A percentile compares a stretch with the other conserved stretches of the same genome.
These are phyloP conservation scores for Halcyon chelicuti DNA, from an alignment of 2,797 vertebrate species.

Conservation along the genomic window DNA sequence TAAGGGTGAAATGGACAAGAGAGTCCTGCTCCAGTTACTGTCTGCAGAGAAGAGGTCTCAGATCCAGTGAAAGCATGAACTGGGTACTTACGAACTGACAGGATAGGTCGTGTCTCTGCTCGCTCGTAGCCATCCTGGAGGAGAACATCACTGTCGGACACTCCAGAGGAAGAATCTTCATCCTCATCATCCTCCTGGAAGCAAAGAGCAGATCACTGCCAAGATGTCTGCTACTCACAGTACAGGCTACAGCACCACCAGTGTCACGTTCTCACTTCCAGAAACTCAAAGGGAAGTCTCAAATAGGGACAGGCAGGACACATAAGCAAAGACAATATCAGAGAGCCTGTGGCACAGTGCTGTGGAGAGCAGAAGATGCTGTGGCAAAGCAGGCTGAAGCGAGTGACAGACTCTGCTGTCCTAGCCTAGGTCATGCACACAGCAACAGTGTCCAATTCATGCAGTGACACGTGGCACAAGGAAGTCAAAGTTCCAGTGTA, in stretches of 20 bases:
- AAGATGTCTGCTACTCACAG: neutral
- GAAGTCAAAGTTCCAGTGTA: neutral
- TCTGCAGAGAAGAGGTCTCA: neutral
- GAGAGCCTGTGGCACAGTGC: neutral
- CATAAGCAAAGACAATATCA: neutral
- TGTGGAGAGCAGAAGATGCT: neutral
- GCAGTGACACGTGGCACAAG: neutral
- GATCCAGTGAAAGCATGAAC: neutral
- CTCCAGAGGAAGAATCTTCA: slow-evolving; percentile 86
- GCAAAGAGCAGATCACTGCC: neutral
- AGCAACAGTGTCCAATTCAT: neutral
- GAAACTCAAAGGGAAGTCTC: neutral
- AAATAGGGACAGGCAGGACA: neutral
- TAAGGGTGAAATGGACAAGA: neutral
- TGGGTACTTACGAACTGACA: slow-evolving; percentile 91
- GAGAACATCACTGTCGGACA: slow-evolving; percentile 88
- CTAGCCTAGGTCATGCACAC: neutral
- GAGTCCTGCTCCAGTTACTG: neutral
- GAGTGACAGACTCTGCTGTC: neutral
- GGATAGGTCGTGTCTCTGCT: slow-evolving; percentile 90
- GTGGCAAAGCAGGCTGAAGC: neutral
- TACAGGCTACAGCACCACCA: neutral
- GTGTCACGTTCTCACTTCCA: neutral
- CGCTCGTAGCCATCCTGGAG: slow-evolving; percentile 82
- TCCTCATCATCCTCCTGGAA: slow-evolving; percentile 80